Conservation (phyloP, 2,888 invertebrate genomes). For the Callosobruchus maculatus region DNA sequence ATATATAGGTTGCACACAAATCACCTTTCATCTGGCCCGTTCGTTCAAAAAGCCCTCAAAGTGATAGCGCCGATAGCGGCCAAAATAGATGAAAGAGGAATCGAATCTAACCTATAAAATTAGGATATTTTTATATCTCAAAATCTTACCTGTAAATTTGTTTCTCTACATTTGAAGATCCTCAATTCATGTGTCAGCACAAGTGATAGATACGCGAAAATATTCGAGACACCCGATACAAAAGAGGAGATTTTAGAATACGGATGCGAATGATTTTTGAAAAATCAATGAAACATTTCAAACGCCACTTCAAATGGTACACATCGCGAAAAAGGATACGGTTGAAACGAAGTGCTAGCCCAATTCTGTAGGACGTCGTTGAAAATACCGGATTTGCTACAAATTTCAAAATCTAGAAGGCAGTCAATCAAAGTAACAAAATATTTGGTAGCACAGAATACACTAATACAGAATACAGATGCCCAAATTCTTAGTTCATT, state of each 20-base stretch:
- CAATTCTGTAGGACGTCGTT: not conserved
- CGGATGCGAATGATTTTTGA: conserved; percentile 12
- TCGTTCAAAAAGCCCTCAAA: not conserved
- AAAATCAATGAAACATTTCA: conserved; percentile 16
- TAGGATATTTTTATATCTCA: not conserved
- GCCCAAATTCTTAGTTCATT: conserved; percentile 19
- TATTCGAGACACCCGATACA: not conserved
- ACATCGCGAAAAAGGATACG: not conserved
- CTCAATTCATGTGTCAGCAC: not conserved
- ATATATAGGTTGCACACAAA: not conserved
- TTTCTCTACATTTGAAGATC: not conserved
- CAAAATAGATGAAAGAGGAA: conserved; percentile 9
- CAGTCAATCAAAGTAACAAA: not conserved
- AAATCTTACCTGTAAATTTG: conserved; percentile 18
- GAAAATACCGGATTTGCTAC: not conserved
- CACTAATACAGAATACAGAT: not conserved
- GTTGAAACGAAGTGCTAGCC: not conserved
- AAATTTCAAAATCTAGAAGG: not conserved
- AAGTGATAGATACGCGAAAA: not conserved
- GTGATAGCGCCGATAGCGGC: not conserved
- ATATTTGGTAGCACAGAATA: not conserved
- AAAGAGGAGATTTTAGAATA: conserved; percentile 7
- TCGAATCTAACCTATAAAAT: conserved; percentile 19
- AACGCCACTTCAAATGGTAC: not conserved
- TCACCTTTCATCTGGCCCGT: not conserved